phyloP scores from a whole-genome alignment of 2,797 vertebrate genomes.

The Sebastes taczanowskii region DNA sequence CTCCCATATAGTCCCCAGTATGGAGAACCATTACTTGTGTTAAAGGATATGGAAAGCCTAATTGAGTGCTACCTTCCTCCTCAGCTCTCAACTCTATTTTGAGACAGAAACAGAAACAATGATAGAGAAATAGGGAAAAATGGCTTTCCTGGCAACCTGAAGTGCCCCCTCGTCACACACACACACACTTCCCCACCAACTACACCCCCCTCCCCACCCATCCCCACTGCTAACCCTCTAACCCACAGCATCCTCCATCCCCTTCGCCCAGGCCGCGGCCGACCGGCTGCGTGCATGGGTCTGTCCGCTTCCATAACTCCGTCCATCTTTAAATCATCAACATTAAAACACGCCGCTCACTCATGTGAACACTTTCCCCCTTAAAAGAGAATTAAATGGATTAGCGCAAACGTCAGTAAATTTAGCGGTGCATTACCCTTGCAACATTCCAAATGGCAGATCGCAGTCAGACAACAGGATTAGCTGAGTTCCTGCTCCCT shows the following conservation, averaged over 20 bases:
- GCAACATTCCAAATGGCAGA: slow-evolving; percentile 73
- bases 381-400: slow-evolving; percentile 85
- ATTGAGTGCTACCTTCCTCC: slow-evolving; percentile 72
- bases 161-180: neutral
- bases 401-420: slow-evolving; percentile 83
- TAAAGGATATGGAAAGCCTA: slow-evolving; percentile 70
- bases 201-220: neutral
- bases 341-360: slow-evolving; percentile 74
- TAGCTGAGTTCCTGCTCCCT: slow-evolving; percentile 56
- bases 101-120: slow-evolving; percentile 35
- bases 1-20: slow-evolving; percentile 58
- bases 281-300: slow-evolving; percentile 27
- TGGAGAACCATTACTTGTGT: slow-evolving; percentile 74
- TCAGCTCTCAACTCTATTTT: slow-evolving; percentile 57
- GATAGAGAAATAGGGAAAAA: slow-evolving; percentile 35
- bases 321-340: slow-evolving; percentile 78
- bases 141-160: slow-evolving; percentile 30
- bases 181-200: neutral
- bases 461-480: slow-evolving; percentile 67
- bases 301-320: slow-evolving; percentile 70
- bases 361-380: slow-evolving; percentile 78
- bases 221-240: neutral
- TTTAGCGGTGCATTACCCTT: slow-evolving; percentile 70
- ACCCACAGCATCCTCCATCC: slow-evolving; percentile 25
- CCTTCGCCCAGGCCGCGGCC: neutral